phyloP scores from a whole-genome alignment of 2,797 vertebrate genomes.

The Eulemur albifrons region DNA sequence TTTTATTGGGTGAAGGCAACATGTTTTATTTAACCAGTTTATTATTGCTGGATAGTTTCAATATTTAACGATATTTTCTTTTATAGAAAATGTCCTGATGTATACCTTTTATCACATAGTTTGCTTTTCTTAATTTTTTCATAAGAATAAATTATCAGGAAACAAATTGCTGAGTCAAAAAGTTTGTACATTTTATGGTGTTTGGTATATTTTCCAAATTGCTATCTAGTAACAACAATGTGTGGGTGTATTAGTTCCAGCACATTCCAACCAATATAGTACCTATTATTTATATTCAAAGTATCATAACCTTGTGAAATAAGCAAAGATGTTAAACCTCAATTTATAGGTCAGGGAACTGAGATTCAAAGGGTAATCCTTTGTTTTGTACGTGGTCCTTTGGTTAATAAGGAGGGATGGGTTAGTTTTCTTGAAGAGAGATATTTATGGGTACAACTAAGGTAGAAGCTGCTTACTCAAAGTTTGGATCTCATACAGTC shows the following conservation, averaged over 20 bases:
- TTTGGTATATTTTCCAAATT: slow-evolving; percentile 31
- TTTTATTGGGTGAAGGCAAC: background rate
- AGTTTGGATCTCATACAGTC: background rate
- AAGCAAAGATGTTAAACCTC: background rate
- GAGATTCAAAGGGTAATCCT: background rate
- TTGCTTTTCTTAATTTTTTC: background rate
- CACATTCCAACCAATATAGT: background rate
- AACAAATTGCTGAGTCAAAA: slow-evolving; percentile 16
- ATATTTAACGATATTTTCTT: background rate
- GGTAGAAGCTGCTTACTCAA: background rate
- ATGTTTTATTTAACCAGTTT: slow-evolving; percentile 26
- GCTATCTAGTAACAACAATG: background rate
- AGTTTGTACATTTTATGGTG: background rate
- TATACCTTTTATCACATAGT: background rate
- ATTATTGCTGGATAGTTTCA: background rate
- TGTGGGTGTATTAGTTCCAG: background rate
- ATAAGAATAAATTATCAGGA: slow-evolving; percentile 20
- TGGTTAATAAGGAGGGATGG: background rate
- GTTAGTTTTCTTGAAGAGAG: background rate
- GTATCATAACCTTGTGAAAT: background rate
- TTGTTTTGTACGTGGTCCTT: background rate
- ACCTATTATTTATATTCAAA: slow-evolving; percentile 11
- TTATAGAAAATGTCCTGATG: background rate
- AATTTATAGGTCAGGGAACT: slow-evolving; percentile 7
- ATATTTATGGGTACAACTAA: background rate